These are phyloP conservation scores for Drosophila ficusphila DNA, from an alignment of 1,140 invertebrate species.

Conservation along the genomic window DNA sequence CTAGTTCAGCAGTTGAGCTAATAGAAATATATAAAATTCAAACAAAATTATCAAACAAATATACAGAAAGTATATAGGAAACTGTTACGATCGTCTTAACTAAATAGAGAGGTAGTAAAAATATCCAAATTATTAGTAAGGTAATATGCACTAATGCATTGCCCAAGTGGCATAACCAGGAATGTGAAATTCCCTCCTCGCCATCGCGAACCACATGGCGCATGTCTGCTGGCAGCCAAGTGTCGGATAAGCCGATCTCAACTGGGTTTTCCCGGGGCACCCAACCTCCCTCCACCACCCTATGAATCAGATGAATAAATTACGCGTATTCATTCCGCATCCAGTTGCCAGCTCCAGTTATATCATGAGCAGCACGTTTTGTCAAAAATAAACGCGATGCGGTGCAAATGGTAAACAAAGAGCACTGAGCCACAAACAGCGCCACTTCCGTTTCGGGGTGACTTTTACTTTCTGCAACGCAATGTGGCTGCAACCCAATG, in stretches of 20 bases:
- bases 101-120: no score
- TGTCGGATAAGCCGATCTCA: conserved; percentile 34
- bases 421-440: conserved; percentile 11
- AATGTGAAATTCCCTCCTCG: background rate
- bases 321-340: conserved; percentile 42
- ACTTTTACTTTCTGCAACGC: conserved; percentile 71
- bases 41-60: background rate
- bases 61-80: no score
- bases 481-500: conserved; percentile 11
- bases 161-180: background rate
- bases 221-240: conserved; percentile 9
- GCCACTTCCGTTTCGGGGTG: conserved; percentile 63
- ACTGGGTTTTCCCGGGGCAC: conserved; percentile 47
- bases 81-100: no score
- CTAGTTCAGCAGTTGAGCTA: conserved; percentile 15
- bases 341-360: conserved; percentile 46
- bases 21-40: background rate
- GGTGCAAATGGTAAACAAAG: conserved; percentile 22
- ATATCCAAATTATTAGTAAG: background rate
- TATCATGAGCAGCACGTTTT: conserved; percentile 53
- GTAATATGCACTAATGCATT: background rate
- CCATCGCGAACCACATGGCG: conserved; percentile 16
- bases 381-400: conserved; percentile 36
- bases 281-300: background rate
- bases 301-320: conserved; percentile 41